Conservation (phyloP, 2,797 vertebrate genomes). For the Falco rusticolus region DNA sequence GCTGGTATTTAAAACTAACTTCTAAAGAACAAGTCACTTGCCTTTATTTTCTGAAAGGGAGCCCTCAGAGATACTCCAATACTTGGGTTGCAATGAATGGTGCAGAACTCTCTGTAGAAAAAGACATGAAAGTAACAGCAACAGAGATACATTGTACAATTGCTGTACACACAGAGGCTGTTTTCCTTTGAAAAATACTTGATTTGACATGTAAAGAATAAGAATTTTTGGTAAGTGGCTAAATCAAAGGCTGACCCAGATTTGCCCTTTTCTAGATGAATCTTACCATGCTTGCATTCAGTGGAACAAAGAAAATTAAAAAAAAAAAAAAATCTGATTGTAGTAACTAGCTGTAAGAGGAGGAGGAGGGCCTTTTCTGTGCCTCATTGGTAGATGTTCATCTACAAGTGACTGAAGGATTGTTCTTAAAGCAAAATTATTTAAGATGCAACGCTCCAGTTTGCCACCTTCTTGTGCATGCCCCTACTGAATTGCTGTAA, state of each 20-base stretch:
- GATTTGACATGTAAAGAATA: background rate
- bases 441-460: background rate
- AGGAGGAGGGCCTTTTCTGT: background rate
- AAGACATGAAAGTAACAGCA: background rate
- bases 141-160: background rate
- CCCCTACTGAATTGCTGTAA: background rate
- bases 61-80: background rate
- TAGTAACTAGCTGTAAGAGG: background rate
- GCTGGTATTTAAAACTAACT: background rate
- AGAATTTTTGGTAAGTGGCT: background rate
- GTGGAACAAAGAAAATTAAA: background rate
- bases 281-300: background rate
- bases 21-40: background rate
- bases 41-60: background rate
- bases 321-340: background rate
- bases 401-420: background rate
- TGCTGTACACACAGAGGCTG: background rate
- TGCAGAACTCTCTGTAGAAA: background rate
- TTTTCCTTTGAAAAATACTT: constrained; percentile 16
- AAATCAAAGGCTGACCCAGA: background rate
- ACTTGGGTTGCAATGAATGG: background rate
- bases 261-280: background rate
- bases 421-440: background rate
- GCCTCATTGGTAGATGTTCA: background rate
- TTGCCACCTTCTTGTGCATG: background rate